phyloP scores from a whole-genome alignment of 2,888 invertebrate species.

The Elegia similella region DNA sequence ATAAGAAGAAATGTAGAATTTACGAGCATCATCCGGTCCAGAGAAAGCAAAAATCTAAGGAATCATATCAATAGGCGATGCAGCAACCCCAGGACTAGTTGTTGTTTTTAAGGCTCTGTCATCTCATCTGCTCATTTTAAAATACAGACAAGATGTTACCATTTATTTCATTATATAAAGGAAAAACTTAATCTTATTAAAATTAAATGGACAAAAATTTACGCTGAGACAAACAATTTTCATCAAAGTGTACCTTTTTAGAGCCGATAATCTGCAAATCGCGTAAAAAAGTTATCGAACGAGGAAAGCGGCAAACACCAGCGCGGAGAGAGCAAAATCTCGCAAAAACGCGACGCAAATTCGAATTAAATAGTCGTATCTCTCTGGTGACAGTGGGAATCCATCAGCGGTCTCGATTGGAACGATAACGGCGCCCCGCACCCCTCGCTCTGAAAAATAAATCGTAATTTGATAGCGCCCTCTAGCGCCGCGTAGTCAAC shows the following conservation, averaged over 20 bases:
- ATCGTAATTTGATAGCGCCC: constrained; percentile 63
- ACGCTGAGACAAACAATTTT: not conserved
- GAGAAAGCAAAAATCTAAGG: too few species aligned
- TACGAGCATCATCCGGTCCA: too few species aligned
- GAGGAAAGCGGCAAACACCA: constrained; percentile 41
- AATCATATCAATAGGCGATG: too few species aligned
- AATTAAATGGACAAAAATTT: not conserved
- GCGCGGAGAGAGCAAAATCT: constrained; percentile 44
- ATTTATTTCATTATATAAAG: too few species aligned
- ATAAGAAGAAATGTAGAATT: too few species aligned
- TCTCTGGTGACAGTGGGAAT: constrained; percentile 64
- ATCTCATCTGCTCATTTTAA: too few species aligned
- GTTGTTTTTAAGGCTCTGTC: too few species aligned
- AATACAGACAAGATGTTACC: too few species aligned
- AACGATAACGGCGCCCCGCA: constrained; percentile 45
- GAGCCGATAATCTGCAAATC: constrained; percentile 28
- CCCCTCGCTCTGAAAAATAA: constrained; percentile 46
- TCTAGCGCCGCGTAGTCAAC: constrained; percentile 28
- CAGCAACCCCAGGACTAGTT: too few species aligned
- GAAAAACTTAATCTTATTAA: not conserved
- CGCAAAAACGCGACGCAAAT: constrained; percentile 64
- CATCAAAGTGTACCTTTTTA: constrained; percentile 16
- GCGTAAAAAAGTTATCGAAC: constrained; percentile 43
- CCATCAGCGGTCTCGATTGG: constrained; percentile 66
- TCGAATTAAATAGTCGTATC: constrained; percentile 74